Base-by-base conservation (phyloP, 2,797 vertebrate species). In the Botia kubotai region DNA sequence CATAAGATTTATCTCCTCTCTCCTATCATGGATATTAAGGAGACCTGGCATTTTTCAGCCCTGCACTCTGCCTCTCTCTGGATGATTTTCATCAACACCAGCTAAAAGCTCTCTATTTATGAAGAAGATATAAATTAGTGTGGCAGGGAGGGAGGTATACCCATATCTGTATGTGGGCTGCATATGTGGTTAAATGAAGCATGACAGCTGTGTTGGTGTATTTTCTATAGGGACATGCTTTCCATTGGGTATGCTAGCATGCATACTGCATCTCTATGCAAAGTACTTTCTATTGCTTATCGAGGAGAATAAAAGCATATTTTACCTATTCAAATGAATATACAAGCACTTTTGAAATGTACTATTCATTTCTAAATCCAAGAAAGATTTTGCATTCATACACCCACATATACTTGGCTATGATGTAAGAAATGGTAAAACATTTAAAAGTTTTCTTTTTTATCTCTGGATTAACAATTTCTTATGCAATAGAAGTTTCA, bases 61-160 rank as follows among this genome's bases (percentile, higher is more conserved):
- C 11, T 8, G 36, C 36, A 77, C 50, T 55, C 55, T 13, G 16
- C 43, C 29, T 68, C 14, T 67, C 53, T 48, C 36, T 70, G 13
- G 21, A 60, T 48, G 39, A 69, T 70, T 77, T 60, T 69, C 29
- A 66, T 53, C 13, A 72, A 21, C 21, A 69, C 75, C 43, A 29
- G 53, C 53, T 58, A 19, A 77, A 58, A 77, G 53, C 75, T 69
- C 6, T 33, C 39, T 19, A 70, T 69, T 70, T 60, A 16, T 70
- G 23, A 77, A 29, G 10, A 50, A 60, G 23, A 77, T 48, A 16
- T 70, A 70, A 58, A 77, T 77, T 39, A 69, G 12, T 2, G 12
- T 69, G 36, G 16, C 36, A 2, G 6, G 4, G 1, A 19, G 36
- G 6, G 17, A 19, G 65, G 68, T 55, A 65, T 39, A 68, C 14